Percentiles rank a stretch among this genome's conserved stretches.
Evolutionary conservation across 1,140 invertebrate species (phyloP).

Genomic region (Atta cephalotes): DNA sequence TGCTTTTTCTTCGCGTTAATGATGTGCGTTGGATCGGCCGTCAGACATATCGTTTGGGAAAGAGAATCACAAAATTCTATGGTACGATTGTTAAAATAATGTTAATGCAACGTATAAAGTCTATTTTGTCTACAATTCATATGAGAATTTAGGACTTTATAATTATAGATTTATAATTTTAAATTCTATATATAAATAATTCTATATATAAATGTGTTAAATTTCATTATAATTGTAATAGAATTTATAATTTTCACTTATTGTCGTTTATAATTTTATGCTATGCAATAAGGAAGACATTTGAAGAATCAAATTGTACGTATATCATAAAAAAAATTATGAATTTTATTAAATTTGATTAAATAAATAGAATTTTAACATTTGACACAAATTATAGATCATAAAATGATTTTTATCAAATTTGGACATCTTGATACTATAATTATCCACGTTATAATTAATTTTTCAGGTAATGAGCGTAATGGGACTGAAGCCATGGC

Average conservation of each 20-base stretch:
- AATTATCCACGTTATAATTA: not conserved
- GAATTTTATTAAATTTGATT: not conserved
- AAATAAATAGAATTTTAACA: not conserved
- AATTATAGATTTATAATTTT: too few species aligned
- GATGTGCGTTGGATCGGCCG: constrained; percentile 88
- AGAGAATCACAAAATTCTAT: constrained; percentile 89
- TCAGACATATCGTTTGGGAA: constrained; percentile 89
- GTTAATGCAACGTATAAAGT: not conserved
- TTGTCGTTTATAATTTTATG: not conserved
- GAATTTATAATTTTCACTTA: too few species aligned
- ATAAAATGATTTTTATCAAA: not conserved
- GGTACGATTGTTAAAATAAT: constrained; percentile 81
- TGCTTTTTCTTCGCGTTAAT: constrained; percentile 89
- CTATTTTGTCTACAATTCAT: not conserved
- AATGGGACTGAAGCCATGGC: constrained; percentile 88
- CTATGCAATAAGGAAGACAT: not conserved
- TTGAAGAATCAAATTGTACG: not conserved
- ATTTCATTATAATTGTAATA: too few species aligned
- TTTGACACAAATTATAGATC: not conserved
- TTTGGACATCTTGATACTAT: not conserved
- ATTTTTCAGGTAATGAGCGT: constrained; percentile 88
- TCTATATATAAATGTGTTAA: too few species aligned
- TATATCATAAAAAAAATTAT: not conserved
- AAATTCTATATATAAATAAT: too few species aligned
- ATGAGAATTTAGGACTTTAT: not conserved